phyloP scores from a whole-genome alignment of 2,113 vertebrate genomes.

The Otus sunia region DNA sequence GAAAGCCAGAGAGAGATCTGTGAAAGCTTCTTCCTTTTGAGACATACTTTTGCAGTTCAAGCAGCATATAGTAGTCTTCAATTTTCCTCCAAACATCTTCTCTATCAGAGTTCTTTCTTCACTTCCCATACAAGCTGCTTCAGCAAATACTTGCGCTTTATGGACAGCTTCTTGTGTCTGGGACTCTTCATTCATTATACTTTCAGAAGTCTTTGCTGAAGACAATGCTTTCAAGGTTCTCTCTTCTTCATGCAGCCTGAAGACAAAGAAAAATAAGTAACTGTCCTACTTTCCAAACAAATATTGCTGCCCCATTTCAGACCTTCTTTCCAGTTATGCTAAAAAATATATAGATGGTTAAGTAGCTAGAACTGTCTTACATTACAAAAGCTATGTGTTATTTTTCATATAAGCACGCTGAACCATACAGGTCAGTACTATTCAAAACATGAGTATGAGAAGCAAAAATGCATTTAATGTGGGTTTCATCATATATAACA shows the following conservation, averaged over 20 bases:
- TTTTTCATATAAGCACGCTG: neutral
- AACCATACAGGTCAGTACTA: neutral
- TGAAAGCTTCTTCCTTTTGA: constrained; percentile 94
- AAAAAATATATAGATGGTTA: neutral
- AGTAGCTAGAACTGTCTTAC: neutral
- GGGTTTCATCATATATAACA: neutral
- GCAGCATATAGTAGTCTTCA: constrained; percentile 90
- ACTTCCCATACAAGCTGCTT: constrained; percentile 12
- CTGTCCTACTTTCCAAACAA: neutral
- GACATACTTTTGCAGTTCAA: constrained; percentile 90
- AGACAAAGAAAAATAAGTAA: neutral
- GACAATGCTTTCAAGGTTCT: constrained; percentile 82
- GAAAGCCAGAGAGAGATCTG: constrained; percentile 94
- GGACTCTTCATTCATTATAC: constrained; percentile 40
- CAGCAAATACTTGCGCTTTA: constrained; percentile 43
- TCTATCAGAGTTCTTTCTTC: constrained; percentile 87
- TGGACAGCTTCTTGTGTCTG: constrained; percentile 43
- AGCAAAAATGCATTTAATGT: neutral
- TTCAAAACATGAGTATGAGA: neutral
- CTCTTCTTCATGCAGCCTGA: constrained; percentile 95
- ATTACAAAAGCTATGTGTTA: neutral
- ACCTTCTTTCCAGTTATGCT: neutral
- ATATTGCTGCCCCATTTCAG: neutral
- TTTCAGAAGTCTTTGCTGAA: constrained; percentile 45
- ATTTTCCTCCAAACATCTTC: constrained; percentile 91